Base-by-base conservation (phyloP, 2,113 vertebrate species). In the Nicator chloris region DNA sequence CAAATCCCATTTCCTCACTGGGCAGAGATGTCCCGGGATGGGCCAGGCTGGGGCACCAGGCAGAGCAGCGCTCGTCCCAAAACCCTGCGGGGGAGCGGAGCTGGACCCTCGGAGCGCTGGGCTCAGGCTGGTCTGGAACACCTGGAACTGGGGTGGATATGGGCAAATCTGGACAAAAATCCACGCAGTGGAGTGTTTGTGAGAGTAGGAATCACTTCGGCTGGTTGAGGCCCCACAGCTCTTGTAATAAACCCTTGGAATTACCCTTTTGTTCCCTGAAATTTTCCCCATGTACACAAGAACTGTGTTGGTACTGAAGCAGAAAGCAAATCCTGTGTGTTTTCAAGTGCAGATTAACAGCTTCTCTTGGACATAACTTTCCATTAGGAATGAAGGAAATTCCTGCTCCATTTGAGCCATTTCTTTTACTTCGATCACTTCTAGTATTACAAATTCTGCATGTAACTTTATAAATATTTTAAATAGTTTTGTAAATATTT, bases 401-500 rank as follows among this genome's bases (percentile, higher is more conserved):
- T 96, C 96, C 94, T 97, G 96, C 90, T 97, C 97, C 96, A 88
- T 97, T 98, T 98, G 98, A 98, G 98, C 98, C 98, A 98, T 98
- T 97, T 97, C 96, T 97, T 97, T 97, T 97, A 96, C 97, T 96
- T 94, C 60, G n/a, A 94, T 97, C 96, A 97, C 96, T 97, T 97
- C 96, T 98, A 97, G 96, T 97, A 97, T 97, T 97, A 98, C 96
- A 96, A 96, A 97, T 97, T 95, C 94, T 98, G 98, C 98, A 98
- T 98, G 98, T 98, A 98, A 98, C 98, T 98, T 98, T 98, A 98
- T 98, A 98, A 98, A 98, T 98, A 98, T 98, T 98, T 98, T 98
- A 98, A 97, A 98, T 98, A 98, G 98, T 98, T 98, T 98, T 98
- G 98, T 98, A 98, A 98, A 98, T 98, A 98, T 98, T 98, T 98